Base-by-base conservation (phyloP, 2,113 vertebrate species). In the Apistogramma diplotaenia region DNA sequence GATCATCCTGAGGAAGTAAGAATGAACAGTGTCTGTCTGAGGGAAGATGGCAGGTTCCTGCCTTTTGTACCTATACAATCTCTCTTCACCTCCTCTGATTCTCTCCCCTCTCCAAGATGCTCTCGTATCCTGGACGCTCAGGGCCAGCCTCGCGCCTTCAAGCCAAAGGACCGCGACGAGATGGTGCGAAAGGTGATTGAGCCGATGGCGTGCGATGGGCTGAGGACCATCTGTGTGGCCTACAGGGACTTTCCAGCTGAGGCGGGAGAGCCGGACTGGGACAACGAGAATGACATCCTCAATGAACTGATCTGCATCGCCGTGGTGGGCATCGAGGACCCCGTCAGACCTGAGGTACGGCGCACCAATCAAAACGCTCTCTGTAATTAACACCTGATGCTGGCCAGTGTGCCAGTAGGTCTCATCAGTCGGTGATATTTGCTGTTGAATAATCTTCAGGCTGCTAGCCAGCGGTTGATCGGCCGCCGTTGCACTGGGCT, bases 261-360 rank as follows among this genome's bases (percentile, higher is more conserved):
- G 0, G 7, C 85, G 0, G 94, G 94, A 0, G 98, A 99, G 89
- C 98, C 98, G 0, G 78, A 94, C 11, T 99, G 98, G 98, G 98
- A 99, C 87, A 94, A 76, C 0, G 98, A 99, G 92, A 94, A 80
- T 0, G 97, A 99, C 5, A 96, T 99, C 91, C 91, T 99, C 72
- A 94, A 93, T 0, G 95, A 97, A 1, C 96, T 99, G 70, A 98
- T 96, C 78, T 99, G 98, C 89, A 96, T 99, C 0, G 87, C 93
- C 0, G 97, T 99, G 83, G 97, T 99, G 13, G 98, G 98, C 70
- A 99, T 99, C 15, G 98, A 99, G 91, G 98, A 99, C 43, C 98
- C 98, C 0, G 98, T 99, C 55, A 95, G 98, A 79, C 97, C 94
- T 0, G 98, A 99, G 97, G 98, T 99, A 93, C 21, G 11, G 6